Evolutionary conservation across 2,888 invertebrate species (phyloP).

Genomic region (Scaptomyza caliginosa): DNA sequence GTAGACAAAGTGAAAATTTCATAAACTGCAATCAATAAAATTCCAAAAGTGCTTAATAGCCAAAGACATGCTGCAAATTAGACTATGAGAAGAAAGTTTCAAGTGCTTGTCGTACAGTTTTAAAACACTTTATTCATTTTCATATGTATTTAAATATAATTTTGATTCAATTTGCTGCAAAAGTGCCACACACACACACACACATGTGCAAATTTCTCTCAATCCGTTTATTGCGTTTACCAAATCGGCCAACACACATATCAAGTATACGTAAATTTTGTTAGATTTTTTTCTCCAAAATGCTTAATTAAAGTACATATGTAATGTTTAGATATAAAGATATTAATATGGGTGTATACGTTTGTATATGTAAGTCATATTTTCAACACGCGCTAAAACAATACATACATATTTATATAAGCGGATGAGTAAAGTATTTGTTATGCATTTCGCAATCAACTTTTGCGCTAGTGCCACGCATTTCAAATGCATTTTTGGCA

Average conservation of each 20-base stretch:
- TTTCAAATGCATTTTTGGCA: constrained; percentile 71
- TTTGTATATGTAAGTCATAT: constrained; percentile 18
- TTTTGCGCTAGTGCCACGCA: constrained; percentile 50
- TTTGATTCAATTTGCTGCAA: constrained; percentile 66
- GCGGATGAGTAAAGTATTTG: constrained; percentile 32
- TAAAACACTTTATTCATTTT: constrained; percentile 46
- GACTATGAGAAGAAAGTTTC: neutral
- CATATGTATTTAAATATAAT: constrained; percentile 50
- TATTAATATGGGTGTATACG: constrained; percentile 27
- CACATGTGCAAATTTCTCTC: constrained; percentile 38
- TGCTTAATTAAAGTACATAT: constrained; percentile 51
- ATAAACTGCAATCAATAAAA: constrained; percentile 1
- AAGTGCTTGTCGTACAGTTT: constrained; percentile 14
- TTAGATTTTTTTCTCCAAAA: constrained; percentile 47
- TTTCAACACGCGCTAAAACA: constrained; percentile 43
- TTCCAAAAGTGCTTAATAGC: neutral
- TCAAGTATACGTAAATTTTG: constrained; percentile 30
- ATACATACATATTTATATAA: constrained; percentile 29
- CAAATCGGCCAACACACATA: constrained; percentile 18
- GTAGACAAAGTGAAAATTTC: neutral
- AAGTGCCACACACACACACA: constrained; percentile 15
- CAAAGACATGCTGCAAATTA: neutral
- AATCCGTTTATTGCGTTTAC: constrained; percentile 22
- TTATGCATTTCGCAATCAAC: constrained; percentile 54
- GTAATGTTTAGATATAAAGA: constrained; percentile 19